Conservation (phyloP, 2,797 vertebrate genomes). For the Botia kubotai region DNA sequence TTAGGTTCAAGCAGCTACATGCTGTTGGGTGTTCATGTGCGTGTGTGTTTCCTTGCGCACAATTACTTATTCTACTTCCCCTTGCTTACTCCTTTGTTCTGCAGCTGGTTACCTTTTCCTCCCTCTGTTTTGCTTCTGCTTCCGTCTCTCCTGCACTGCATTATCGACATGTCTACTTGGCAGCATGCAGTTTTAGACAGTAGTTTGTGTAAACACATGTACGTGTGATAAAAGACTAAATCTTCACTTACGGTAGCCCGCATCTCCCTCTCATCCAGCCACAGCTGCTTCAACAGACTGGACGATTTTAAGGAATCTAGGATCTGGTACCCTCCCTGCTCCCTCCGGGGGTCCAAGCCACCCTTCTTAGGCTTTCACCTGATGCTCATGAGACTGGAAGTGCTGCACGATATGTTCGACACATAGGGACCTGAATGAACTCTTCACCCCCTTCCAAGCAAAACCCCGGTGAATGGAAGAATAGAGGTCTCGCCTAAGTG, state of each 20-base stretch:
- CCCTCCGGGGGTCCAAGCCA: slow-evolving; percentile 71
- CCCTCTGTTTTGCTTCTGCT: slow-evolving; percentile 8
- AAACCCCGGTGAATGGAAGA: slow-evolving; percentile 35
- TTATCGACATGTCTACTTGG: slow-evolving; percentile 5
- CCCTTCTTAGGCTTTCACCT: slow-evolving; percentile 71
- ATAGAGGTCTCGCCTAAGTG: slow-evolving; percentile 59
- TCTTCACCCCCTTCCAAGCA: slow-evolving; percentile 33
- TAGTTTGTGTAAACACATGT: not conserved
- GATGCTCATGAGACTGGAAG: slow-evolving; percentile 72
- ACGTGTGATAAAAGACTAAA: slow-evolving; percentile 29
- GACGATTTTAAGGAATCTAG: slow-evolving; percentile 37
- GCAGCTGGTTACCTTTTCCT: slow-evolving; percentile 10
- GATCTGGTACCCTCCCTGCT: slow-evolving; percentile 48
- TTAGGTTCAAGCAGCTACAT: slow-evolving; percentile 72
- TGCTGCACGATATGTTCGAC: slow-evolving; percentile 64
- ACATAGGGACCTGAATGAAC: slow-evolving; percentile 53
- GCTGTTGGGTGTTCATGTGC: slow-evolving; percentile 40
- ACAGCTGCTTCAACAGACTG: slow-evolving; percentile 51
- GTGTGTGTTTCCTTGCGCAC: slow-evolving; percentile 1
- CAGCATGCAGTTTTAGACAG: slow-evolving; percentile 33
- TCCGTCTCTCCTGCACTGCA: not conserved
- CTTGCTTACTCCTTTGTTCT: slow-evolving; percentile 53
- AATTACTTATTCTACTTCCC: slow-evolving; percentile 24
- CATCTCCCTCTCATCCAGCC: slow-evolving; percentile 73
- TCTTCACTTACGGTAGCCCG: slow-evolving; percentile 89